These are phyloP conservation scores for Proteles cristata DNA, from an alignment of 2,113 vertebrate species.

Conservation along the genomic window DNA sequence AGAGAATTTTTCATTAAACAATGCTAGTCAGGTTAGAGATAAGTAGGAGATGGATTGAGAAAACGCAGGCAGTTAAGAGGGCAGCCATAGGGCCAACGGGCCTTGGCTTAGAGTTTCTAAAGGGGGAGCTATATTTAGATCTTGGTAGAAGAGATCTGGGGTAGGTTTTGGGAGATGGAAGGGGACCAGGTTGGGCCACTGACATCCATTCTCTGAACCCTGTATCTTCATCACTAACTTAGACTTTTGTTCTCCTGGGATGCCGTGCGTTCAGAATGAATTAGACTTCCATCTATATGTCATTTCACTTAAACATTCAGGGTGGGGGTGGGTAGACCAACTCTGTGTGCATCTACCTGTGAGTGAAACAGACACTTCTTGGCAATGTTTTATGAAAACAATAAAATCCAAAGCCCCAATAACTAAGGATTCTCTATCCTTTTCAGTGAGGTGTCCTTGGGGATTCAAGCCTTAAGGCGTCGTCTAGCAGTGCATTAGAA, in stretches of 20 bases:
- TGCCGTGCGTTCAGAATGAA: neutral
- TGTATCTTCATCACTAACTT: neutral
- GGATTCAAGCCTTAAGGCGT: constrained; percentile 49
- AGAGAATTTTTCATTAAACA: neutral
- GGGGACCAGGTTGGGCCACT: neutral
- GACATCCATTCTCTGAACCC: neutral
- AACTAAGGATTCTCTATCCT: neutral
- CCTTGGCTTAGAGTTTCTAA: neutral
- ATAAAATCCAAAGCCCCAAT: neutral
- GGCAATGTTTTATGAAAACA: constrained; percentile 60
- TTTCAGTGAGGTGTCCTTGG: constrained; percentile 38
- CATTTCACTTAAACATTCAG: neutral
- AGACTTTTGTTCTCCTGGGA: neutral
- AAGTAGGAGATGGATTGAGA: neutral
- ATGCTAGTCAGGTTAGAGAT: neutral
- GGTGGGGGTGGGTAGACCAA: neutral
- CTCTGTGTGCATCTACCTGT: neutral
- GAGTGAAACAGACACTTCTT: neutral
- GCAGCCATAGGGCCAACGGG: accelerated
- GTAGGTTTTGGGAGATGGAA: neutral
- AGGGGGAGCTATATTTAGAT: neutral
- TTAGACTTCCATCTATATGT: neutral
- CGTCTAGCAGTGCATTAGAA: constrained; percentile 65
- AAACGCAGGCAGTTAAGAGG: neutral
- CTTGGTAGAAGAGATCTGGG: neutral